phyloP scores from a whole-genome alignment of 1,140 invertebrate genomes.

The Drosophila rufa region DNA sequence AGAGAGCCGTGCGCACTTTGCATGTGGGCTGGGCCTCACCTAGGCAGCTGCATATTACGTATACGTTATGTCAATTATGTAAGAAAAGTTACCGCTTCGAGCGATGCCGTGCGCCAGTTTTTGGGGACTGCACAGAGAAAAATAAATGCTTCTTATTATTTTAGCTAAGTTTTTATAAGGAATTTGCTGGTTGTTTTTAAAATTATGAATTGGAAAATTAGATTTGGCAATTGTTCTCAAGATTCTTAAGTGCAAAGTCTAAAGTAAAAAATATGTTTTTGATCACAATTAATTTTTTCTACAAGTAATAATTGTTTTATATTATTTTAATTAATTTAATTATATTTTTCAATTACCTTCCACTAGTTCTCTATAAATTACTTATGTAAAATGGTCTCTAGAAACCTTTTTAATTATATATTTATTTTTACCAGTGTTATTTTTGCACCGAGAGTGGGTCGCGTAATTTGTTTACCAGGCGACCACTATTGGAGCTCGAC shows the following conservation, averaged over 20 bases:
- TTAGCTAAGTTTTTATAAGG: background rate
- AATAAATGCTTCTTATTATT: background rate
- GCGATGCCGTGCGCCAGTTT: constrained; percentile 37
- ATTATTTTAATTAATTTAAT: too few relatives aligned
- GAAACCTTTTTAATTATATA: background rate
- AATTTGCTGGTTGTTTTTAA: background rate
- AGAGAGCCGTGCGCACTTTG: constrained; percentile 7
- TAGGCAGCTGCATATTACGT: constrained; percentile 63
- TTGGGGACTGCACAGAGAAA: background rate
- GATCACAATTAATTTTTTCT: background rate
- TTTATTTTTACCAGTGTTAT: constrained; percentile 15
- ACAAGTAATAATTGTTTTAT: background rate
- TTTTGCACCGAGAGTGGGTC: constrained; percentile 28
- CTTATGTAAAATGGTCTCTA: too few relatives aligned
- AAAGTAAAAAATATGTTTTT: background rate
- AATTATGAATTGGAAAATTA: background rate
- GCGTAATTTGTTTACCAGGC: constrained; percentile 76
- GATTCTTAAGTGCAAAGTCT: background rate
- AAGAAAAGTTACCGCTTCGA: constrained; percentile 70
- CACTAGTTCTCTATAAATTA: too few relatives aligned
- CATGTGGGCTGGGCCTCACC: constrained; percentile 11
- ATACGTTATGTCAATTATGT: constrained; percentile 80
- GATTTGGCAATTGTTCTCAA: background rate
- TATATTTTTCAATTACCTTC: too few relatives aligned
- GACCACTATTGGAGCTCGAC: constrained; percentile 65